These are phyloP conservation scores for Pseudachorutes palmiensis DNA, from an alignment of 1,140 invertebrate species.

Conservation along the genomic window DNA sequence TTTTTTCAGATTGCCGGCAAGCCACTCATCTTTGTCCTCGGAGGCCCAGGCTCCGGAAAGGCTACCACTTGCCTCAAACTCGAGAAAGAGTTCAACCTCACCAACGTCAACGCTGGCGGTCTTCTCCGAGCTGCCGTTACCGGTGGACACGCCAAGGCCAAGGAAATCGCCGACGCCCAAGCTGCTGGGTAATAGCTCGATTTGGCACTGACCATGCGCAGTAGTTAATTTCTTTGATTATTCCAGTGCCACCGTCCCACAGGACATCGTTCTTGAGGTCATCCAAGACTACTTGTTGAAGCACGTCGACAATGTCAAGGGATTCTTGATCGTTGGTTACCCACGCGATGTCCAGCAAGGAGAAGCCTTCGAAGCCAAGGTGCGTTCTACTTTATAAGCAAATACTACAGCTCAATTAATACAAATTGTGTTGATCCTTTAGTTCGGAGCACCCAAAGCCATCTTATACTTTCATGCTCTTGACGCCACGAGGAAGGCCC, in stretches of 20 bases:
- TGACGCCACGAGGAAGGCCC: conserved; percentile 71
- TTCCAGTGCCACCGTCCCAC: conserved; percentile 60
- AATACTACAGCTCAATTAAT: too few relatives aligned
- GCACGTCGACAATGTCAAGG: conserved; percentile 60
- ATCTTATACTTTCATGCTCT: conserved; percentile 79
- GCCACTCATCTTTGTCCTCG: conserved; percentile 60
- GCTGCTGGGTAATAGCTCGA: conserved; percentile 54
- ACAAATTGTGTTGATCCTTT: conserved; percentile 30
- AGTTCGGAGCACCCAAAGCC: conserved; percentile 67
- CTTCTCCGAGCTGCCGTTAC: conserved; percentile 75
- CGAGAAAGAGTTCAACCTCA: conserved; percentile 76
- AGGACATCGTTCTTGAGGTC: conserved; percentile 75
- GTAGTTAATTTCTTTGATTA: background rate
- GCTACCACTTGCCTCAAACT: conserved; percentile 78
- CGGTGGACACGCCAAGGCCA: conserved; percentile 75
- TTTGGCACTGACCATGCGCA: background rate
- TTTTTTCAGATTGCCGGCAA: conserved; percentile 16
- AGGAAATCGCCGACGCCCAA: conserved; percentile 74
- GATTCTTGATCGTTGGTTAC: conserved; percentile 94
- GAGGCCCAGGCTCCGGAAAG: conserved; percentile 82
- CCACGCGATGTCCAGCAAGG: conserved; percentile 86
- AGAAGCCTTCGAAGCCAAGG: conserved; percentile 63
- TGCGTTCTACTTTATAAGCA: background rate
- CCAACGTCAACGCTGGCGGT: conserved; percentile 82
- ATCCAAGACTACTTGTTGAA: conserved; percentile 75